Percentiles rank a stretch among this genome's conserved stretches.
phyloP scores from a whole-genome alignment of 2,888 invertebrate species.

The Anagyrus pseudococci region DNA sequence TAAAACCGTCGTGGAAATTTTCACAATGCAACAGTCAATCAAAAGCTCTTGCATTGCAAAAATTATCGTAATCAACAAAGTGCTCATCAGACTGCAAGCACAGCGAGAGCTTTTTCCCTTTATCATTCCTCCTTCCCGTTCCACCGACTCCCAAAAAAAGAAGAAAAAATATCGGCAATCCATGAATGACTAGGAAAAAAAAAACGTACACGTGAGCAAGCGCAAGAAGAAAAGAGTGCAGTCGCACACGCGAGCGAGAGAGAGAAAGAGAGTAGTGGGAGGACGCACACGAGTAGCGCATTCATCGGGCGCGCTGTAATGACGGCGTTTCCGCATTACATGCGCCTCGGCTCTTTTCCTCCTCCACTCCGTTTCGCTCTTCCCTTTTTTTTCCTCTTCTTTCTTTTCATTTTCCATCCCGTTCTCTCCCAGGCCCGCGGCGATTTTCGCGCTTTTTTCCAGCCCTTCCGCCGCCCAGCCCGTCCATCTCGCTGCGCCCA shows the following conservation, averaged over 20 bases:
- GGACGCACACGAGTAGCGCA: not conserved
- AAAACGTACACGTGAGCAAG: not conserved
- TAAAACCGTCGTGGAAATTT: too few species aligned
- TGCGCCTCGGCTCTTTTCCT: not conserved
- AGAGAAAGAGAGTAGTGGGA: not conserved
- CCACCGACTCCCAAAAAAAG: not conserved
- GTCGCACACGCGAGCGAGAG: constrained; percentile 12
- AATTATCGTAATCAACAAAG: too few species aligned
- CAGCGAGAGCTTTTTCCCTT: too few species aligned
- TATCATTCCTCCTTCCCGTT: too few species aligned
- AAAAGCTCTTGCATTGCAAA: too few species aligned
- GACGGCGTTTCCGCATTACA: too few species aligned
- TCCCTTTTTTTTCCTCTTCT: not conserved
- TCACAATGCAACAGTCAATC: too few species aligned
- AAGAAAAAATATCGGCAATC: constrained; percentile 12
- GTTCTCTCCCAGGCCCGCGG: constrained; percentile 8
- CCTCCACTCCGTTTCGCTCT: too few species aligned
- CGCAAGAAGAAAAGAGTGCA: constrained; percentile 9
- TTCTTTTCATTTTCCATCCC: not conserved
- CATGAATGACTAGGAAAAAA: not conserved
- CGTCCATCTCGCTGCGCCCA: constrained; percentile 15
- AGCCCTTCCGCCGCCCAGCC: not conserved
- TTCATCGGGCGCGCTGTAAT: not conserved
- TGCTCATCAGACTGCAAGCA: too few species aligned
- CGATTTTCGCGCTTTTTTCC: constrained; percentile 23